Evolutionary conservation across 1,140 invertebrate genomes (phyloP).

Genomic region (Scylla paramamosain): DNA sequence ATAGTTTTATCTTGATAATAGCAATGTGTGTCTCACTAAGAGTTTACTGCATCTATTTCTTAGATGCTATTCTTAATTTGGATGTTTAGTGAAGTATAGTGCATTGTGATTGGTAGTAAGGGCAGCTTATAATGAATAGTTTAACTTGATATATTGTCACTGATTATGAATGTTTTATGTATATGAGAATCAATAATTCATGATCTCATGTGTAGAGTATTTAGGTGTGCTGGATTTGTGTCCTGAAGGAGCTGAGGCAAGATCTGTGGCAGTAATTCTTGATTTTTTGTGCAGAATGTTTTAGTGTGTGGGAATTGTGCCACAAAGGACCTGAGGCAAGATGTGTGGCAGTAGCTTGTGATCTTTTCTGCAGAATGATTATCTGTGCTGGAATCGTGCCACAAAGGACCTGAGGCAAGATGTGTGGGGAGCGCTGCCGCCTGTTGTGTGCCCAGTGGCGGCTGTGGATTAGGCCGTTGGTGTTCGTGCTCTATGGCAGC

Average conservation of each 20-base stretch:
- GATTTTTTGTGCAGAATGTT: not conserved
- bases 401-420: constrained; percentile 15
- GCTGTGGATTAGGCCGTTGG: constrained; percentile 92
- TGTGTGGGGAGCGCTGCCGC: constrained; percentile 72
- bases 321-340: not conserved
- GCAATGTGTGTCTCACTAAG: no score
- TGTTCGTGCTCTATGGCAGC: constrained; percentile 89
- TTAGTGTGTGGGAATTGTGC: not conserved
- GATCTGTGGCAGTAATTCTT: not conserved
- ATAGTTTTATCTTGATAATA: no score
- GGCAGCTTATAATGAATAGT: not conserved
- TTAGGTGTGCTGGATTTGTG: not conserved
- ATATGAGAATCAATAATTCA: not conserved
- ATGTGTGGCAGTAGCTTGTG: no score
- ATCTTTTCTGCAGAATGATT: not conserved
- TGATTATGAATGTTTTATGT: not conserved
- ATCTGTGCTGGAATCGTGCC: not conserved
- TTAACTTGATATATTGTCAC: not conserved
- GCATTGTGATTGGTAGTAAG: not conserved
- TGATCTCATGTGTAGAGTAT: no score
- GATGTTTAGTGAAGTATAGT: not conserved
- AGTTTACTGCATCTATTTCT: no score
- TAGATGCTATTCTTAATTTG: not conserved
- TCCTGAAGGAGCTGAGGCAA: not conserved
- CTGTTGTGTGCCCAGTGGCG: constrained; percentile 85